phyloP scores from a whole-genome alignment of 2,888 invertebrate genomes.

The Cataglyphis rosenhaueri region DNA sequence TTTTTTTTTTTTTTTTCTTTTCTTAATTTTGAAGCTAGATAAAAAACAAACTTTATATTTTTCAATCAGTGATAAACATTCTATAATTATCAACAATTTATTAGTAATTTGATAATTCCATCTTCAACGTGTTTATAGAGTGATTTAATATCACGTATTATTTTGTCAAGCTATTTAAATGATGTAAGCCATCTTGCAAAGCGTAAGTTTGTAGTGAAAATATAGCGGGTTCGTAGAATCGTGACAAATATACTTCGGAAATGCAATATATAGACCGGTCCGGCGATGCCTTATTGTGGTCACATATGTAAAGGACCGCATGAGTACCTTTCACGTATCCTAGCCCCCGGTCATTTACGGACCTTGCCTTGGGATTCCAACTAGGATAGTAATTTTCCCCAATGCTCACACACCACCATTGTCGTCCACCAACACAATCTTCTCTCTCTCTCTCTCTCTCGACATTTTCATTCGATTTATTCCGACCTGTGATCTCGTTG shows the following conservation, averaged over 20 bases:
- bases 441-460: not conserved
- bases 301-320: slow-evolving; percentile 52
- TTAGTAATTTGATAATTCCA: not conserved
- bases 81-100: not conserved
- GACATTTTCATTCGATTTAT: slow-evolving; percentile 22
- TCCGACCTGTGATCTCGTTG: slow-evolving; percentile 19
- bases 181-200: not conserved
- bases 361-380: slow-evolving; percentile 45
- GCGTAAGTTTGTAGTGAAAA: slow-evolving; percentile 51
- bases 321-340: slow-evolving; percentile 38
- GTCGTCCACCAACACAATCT: slow-evolving; percentile 15
- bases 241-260: slow-evolving; percentile 65
- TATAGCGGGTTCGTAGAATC: slow-evolving; percentile 28
- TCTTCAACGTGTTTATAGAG: not conserved
- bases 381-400: slow-evolving; percentile 64
- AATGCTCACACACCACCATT: slow-evolving; percentile 54
- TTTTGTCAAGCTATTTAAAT: not conserved
- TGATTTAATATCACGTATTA: not conserved
- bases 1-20: not conserved
- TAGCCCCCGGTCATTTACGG: slow-evolving; percentile 23
- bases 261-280: slow-evolving; percentile 61
- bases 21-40: not conserved
- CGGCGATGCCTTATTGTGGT: slow-evolving; percentile 56
- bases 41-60: not conserved
- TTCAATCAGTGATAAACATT: not conserved